Percentiles rank a stretch among this genome's conserved stretches.
Evolutionary conservation across 2,113 vertebrate species (phyloP).

Genomic region (Myotis davidii): DNA sequence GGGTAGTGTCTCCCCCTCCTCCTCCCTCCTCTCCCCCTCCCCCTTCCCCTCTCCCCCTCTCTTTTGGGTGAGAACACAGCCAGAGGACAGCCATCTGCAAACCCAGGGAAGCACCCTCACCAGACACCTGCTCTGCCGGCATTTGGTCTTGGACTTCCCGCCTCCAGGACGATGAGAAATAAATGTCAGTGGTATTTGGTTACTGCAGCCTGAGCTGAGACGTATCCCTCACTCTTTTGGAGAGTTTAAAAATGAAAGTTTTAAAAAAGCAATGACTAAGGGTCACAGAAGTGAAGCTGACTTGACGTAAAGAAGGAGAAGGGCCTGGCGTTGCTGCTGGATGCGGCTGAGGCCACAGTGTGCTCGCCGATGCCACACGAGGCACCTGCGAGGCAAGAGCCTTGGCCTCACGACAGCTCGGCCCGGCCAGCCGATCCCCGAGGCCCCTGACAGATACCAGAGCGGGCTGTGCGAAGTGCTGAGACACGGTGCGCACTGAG

Average conservation of each 20-base stretch:
- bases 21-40: too few relatives aligned
- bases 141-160: background rate
- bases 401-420: background rate
- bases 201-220: background rate
- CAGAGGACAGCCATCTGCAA: background rate
- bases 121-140: background rate
- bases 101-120: background rate
- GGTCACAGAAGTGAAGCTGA: background rate
- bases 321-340: background rate
- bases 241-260: conserved; percentile 2
- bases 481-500: background rate
- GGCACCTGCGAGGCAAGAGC: background rate
- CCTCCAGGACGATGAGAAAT: background rate
- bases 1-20: background rate
- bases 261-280: background rate
- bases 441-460: background rate
- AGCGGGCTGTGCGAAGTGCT: background rate
- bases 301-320: background rate
- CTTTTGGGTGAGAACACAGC: background rate
- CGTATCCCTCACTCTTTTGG: background rate
- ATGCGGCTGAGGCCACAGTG: background rate
- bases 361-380: background rate
- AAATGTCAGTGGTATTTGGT: conserved; percentile 14
- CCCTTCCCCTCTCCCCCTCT: background rate
- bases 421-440: background rate